These are phyloP conservation scores for Engraulis encrasicolus DNA, from an alignment of 2,113 vertebrate species.

Conservation along the genomic window DNA sequence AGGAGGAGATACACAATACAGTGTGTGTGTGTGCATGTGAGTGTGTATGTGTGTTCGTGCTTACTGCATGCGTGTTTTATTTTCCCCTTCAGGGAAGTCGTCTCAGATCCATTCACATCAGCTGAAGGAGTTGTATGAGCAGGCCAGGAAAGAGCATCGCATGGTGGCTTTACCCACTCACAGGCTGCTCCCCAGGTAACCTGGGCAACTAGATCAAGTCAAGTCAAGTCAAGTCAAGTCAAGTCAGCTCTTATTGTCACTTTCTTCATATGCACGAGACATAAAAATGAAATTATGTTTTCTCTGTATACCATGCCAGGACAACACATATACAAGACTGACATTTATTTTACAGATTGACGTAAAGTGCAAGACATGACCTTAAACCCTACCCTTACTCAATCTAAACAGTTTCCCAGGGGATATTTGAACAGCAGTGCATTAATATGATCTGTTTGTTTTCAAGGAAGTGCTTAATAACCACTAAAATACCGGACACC, in stretches of 20 bases:
- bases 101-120: slow-evolving; percentile 86
- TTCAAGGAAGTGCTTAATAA: slow-evolving; percentile 98
- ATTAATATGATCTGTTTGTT: too few species aligned
- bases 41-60: slow-evolving; percentile 4
- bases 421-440: too few species aligned
- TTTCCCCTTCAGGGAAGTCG: slow-evolving; percentile 79
- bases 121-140: slow-evolving; percentile 84
- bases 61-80: slow-evolving; percentile 24
- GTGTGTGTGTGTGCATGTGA: not conserved
- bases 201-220: not conserved
- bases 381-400: too few species aligned
- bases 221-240: too few species aligned
- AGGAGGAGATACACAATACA: not conserved
- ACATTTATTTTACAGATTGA: too few species aligned
- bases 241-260: too few species aligned
- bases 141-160: slow-evolving; percentile 78
- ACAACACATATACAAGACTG: too few species aligned
- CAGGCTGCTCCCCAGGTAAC: slow-evolving; percentile 84
- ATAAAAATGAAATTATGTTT: too few species aligned
- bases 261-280: too few species aligned
- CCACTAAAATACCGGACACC: slow-evolving; percentile 97
- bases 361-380: too few species aligned
- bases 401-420: too few species aligned
- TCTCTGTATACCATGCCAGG: too few species aligned
- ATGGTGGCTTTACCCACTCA: slow-evolving; percentile 82